These are phyloP conservation scores for Phrynocephalus vlangalii DNA, from an alignment of 2,797 vertebrate genomes.

Conservation along the genomic window DNA sequence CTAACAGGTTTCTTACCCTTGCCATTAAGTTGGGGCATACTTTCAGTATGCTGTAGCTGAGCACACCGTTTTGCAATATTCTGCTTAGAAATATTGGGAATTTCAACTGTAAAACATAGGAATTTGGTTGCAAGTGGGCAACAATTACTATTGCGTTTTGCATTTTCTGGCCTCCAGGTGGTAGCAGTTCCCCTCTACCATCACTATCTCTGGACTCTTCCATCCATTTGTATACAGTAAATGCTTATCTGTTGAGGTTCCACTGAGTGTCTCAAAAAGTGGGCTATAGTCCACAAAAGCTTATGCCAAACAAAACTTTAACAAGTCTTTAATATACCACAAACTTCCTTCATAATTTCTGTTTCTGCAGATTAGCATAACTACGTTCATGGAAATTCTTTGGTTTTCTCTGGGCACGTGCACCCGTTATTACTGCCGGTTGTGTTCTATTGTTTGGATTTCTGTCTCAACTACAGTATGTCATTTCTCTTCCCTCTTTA, in stretches of 20 bases:
- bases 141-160: neutral
- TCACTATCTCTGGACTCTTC: neutral
- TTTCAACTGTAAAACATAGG: neutral
- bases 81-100: neutral
- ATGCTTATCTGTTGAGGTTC: neutral
- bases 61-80: neutral
- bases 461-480: too few species aligned
- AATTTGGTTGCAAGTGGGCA: neutral
- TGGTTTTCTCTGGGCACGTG: too few species aligned
- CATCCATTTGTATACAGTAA: neutral
- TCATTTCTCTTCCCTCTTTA: too few species aligned
- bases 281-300: too few species aligned
- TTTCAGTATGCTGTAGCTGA: neutral
- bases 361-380: too few species aligned
- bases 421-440: too few species aligned
- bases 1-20: neutral
- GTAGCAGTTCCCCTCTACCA: slow-evolving; percentile 6
- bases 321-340: too few species aligned
- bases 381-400: too few species aligned
- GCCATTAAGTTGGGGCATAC: neutral
- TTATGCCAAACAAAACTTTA: too few species aligned
- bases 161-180: neutral
- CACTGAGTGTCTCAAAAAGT: too few species aligned
- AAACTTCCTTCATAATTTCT: too few species aligned
- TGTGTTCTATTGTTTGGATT: too few species aligned